These are phyloP conservation scores for Matsumyia berberina DNA, from an alignment of 2,888 invertebrate genomes.

Conservation along the genomic window DNA sequence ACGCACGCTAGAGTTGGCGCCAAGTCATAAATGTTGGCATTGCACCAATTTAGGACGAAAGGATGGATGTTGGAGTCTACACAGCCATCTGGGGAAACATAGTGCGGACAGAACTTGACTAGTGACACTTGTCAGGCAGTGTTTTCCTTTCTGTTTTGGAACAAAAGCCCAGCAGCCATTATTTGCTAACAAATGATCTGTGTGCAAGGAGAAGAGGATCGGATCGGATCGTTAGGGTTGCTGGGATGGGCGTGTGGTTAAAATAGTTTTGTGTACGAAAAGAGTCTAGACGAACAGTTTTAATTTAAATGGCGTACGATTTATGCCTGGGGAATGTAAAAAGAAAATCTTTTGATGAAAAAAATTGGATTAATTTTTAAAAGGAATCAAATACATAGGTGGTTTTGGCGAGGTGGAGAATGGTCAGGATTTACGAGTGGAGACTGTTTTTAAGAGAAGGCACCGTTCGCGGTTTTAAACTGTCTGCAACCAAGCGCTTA, in stretches of 20 bases:
- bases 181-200: slow-evolving; percentile 54
- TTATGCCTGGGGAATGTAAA: slow-evolving; percentile 5
- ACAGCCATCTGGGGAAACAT: slow-evolving; percentile 26
- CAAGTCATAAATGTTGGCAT: slow-evolving; percentile 76
- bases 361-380: background rate
- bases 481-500: no score
- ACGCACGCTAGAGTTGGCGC: slow-evolving; percentile 68
- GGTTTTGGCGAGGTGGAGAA: no score
- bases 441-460: no score
- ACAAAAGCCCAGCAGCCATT: slow-evolving; percentile 49
- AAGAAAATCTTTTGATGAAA: background rate
- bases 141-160: slow-evolving; percentile 10
- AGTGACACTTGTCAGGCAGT: slow-evolving; percentile 59
- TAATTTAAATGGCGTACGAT: slow-evolving; percentile 30
- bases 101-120: slow-evolving; percentile 64
- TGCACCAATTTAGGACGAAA: slow-evolving; percentile 65
- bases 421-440: no score
- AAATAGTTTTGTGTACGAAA: slow-evolving; percentile 46
- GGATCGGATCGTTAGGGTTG: background rate
- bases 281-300: slow-evolving; percentile 52
- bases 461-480: no score
- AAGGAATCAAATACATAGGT: no score
- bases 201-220: background rate
- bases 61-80: slow-evolving; percentile 48
- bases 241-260: slow-evolving; percentile 27